Evolutionary conservation across 2,888 invertebrate species (phyloP).

Genomic region (Helicoverpa assulta): DNA sequence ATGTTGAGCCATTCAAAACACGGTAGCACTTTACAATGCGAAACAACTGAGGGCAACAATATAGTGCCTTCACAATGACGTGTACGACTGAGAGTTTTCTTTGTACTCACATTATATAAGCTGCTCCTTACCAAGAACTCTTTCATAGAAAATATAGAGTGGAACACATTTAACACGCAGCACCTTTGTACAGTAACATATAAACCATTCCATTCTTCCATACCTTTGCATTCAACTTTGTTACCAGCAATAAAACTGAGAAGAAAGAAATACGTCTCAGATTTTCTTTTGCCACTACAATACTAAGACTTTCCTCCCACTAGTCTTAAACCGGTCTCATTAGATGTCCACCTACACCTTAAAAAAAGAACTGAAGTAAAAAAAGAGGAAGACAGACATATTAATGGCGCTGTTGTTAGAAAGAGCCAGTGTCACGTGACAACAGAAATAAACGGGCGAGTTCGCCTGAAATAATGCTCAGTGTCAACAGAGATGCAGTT

Average conservation of each 20-base stretch:
- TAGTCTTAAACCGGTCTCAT: slow-evolving; percentile 35
- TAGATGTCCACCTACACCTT: slow-evolving; percentile 36
- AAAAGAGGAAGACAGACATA: slow-evolving; percentile 19
- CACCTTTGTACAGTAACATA: slow-evolving; percentile 27
- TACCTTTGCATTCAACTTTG: slow-evolving; percentile 39
- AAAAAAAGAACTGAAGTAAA: slow-evolving; percentile 22
- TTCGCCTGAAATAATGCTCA: slow-evolving; percentile 30
- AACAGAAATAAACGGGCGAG: slow-evolving; percentile 42
- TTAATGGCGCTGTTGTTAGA: slow-evolving; percentile 11
- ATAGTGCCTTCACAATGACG: slow-evolving; percentile 4
- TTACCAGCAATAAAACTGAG: slow-evolving; percentile 35
- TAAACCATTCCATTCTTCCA: slow-evolving; percentile 30
- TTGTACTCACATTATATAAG: slow-evolving; percentile 12
- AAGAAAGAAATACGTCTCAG: slow-evolving; percentile 16
- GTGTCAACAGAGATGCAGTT: slow-evolving; percentile 25
- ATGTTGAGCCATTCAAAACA: not conserved
- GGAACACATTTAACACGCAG: slow-evolving; percentile 40
- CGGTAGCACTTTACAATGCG: not conserved
- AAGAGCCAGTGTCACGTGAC: slow-evolving; percentile 33
- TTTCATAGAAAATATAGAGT: slow-evolving; percentile 41
- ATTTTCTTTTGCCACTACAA: slow-evolving; percentile 20
- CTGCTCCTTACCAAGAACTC: slow-evolving; percentile 8
- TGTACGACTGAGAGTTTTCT: slow-evolving; percentile 5
- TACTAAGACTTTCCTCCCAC: slow-evolving; percentile 14
- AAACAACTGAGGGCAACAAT: not conserved